Evolutionary conservation across 2,113 vertebrate species (phyloP), one percentile per base, ranked within the genome.

Genomic region (Chionodraco myersi): DNA sequence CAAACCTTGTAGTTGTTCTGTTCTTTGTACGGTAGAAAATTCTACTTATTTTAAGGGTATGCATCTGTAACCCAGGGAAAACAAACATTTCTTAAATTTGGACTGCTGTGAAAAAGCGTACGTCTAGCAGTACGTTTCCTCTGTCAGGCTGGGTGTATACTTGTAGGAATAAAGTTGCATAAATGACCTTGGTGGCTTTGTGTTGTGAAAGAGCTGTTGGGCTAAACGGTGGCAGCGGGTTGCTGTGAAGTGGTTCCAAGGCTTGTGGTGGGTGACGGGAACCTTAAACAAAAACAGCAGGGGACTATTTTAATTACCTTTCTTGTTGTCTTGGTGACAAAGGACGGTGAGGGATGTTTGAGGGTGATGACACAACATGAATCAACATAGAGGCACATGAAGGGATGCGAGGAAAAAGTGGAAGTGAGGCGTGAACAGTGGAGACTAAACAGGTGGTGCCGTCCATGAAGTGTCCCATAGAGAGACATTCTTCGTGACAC

Each of bases 301-400:
- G 77, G 21, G 62, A 41, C 68, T 48, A 45, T 82, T 88, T 86
- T 86, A 91, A 91, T 91, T 81, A 88, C 79, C 51, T 75, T 76
- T 82, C 64, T 75, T 77, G 80, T 84, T 80, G 75, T 81, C 48
- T 70, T 64, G 78, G 83, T 88, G 77, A 91, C 76, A 77, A 41
- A 85, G 34, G 26, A 30, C 30, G 58, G 53, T 76, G 48, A 63
- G 58, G 65, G 80, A 30, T 65, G 64, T 68, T 71, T 80, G 64
- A 36, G 59, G 73, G 72, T 67, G 83, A 67, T 16, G 10, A 26
- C 16, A 16, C 71, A 59, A 85, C 61, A 58, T 47, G 41, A 14
- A 70, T 47, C 11, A 60, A 70, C 16, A 45, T 3, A 0, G 58
- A 60, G 63, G 13, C 36, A 63, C 77, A 12, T 4, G n/a, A 66